Evolutionary conservation across 1,140 invertebrate species (phyloP).

Genomic region (Trichonephila clavata): DNA sequence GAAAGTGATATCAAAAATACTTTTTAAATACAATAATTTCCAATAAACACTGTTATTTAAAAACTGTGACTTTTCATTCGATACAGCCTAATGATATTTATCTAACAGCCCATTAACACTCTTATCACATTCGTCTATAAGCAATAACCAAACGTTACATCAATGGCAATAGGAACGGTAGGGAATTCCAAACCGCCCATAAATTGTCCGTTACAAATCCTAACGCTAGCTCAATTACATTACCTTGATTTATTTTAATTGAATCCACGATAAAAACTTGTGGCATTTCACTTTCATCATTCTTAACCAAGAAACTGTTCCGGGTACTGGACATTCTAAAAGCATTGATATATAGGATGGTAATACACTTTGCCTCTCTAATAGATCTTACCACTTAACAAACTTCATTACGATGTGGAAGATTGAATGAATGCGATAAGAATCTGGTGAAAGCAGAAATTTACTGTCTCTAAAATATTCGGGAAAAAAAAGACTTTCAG

Average conservation of each 20-base stretch:
- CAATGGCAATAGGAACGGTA: background rate
- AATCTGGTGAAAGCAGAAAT: background rate
- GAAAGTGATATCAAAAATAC: no score
- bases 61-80: background rate
- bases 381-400: constrained; percentile 4
- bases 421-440: background rate
- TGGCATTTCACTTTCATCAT: background rate
- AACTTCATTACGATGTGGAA: background rate
- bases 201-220: background rate
- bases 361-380: background rate
- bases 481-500: background rate
- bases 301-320: background rate
- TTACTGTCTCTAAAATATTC: constrained; percentile 34
- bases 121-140: background rate
- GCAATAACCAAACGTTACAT: background rate
- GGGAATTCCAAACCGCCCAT: background rate
- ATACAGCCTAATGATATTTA: background rate
- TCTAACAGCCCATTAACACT: background rate
- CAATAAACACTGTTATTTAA: no score
- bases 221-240: background rate
- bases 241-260: constrained; percentile 11
- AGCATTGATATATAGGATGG: background rate
- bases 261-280: background rate
- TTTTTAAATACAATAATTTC: no score
- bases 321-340: background rate